These are phyloP conservation scores for Rhagoletis zephyria DNA, from an alignment of 1,140 invertebrate species.

Conservation along the genomic window DNA sequence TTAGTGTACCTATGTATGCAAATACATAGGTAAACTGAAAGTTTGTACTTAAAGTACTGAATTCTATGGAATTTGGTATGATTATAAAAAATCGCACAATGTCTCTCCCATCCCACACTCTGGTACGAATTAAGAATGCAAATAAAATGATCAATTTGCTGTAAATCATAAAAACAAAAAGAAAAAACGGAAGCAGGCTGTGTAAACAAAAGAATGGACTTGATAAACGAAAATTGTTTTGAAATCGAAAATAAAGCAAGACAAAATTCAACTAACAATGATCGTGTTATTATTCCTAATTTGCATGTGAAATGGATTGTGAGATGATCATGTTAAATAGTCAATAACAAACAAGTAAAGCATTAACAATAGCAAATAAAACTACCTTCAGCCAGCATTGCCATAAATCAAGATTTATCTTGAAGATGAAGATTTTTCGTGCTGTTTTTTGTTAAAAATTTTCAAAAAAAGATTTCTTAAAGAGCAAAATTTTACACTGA, in stretches of 20 bases:
- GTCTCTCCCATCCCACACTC: conserved; percentile 38
- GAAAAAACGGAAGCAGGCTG: conserved; percentile 29
- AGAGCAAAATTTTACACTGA: too few relatives aligned
- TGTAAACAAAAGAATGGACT: conserved; percentile 4
- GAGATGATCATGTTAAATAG: conserved; percentile 52
- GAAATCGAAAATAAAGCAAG: conserved; percentile 43
- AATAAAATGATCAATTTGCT: neutral
- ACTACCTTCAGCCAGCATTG: neutral
- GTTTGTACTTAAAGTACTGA: too few relatives aligned
- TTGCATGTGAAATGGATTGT: conserved; percentile 55
- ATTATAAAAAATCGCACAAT: neutral
- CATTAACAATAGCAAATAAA: conserved; percentile 35
- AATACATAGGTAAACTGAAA: too few relatives aligned
- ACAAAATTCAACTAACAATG: conserved; percentile 49
- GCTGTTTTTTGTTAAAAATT: too few relatives aligned
- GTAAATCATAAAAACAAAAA: conserved; percentile 39
- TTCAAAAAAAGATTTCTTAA: too few relatives aligned
- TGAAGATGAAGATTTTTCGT: too few relatives aligned
- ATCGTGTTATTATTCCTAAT: conserved; percentile 52
- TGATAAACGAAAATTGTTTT: neutral
- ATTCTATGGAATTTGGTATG: neutral
- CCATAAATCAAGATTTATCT: neutral
- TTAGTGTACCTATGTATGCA: too few relatives aligned
- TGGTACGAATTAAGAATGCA: conserved; percentile 14
- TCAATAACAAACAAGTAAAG: conserved; percentile 15